Percentiles rank a stretch among this genome's conserved stretches.
Conservation (phyloP, 2,797 vertebrate species). For the Huso huso region DNA sequence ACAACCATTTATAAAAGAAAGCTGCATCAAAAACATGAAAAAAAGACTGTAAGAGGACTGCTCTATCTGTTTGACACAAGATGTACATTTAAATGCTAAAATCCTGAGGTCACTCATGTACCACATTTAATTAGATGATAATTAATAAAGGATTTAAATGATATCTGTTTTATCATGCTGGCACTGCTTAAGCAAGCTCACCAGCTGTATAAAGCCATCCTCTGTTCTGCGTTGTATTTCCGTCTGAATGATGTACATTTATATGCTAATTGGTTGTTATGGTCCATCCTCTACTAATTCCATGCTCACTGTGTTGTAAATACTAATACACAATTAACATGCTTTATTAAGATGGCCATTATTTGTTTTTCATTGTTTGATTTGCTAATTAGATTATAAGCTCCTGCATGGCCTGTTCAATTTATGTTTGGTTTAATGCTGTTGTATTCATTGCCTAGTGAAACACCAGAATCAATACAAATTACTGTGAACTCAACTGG, state of each 20-base stretch:
- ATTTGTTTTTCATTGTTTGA: slow-evolving; percentile 8
- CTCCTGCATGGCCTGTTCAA: neutral
- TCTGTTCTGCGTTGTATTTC: neutral
- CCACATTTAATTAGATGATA: too few relatives aligned
- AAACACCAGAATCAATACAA: neutral
- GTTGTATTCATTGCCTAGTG: neutral
- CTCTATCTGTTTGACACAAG: too few relatives aligned
- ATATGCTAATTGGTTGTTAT: slow-evolving; percentile 12
- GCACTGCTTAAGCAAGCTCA: neutral
- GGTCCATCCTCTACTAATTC: neutral
- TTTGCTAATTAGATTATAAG: slow-evolving; percentile 13
- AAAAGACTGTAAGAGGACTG: too few relatives aligned
- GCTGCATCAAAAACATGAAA: too few relatives aligned
- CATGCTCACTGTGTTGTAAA: slow-evolving; percentile 6
- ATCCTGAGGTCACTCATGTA: too few relatives aligned
- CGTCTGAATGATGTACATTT: neutral
- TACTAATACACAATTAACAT: slow-evolving; percentile 12
- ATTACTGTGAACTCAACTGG: too few relatives aligned
- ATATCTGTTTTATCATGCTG: neutral
- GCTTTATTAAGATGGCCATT: slow-evolving; percentile 9
- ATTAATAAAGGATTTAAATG: too few relatives aligned
- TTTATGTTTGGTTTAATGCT: neutral
- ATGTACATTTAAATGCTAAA: too few relatives aligned
- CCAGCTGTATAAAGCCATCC: neutral
- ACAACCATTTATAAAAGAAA: too few relatives aligned